Evolutionary conservation across 2,113 vertebrate species (phyloP).

Genomic region (Ammospiza caudacuta): DNA sequence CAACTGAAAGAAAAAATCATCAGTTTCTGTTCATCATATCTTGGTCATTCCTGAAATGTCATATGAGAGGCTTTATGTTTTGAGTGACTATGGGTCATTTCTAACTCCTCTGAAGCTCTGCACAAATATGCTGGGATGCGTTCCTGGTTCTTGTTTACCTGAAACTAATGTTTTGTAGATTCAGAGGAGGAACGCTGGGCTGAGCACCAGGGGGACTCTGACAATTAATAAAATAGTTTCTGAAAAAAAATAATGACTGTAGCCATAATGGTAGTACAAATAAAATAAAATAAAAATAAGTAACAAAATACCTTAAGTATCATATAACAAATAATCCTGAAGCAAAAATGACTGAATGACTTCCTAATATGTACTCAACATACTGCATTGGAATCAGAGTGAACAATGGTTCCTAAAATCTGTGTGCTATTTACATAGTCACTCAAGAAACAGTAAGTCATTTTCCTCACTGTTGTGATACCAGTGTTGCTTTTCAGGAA

Average conservation of each 20-base stretch:
- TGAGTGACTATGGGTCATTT: background rate
- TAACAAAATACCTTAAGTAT: background rate
- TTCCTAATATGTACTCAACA: background rate
- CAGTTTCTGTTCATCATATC: background rate
- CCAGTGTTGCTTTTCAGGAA: background rate
- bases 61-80: constrained; percentile 4
- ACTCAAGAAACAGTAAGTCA: background rate
- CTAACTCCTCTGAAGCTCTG: background rate
- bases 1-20: constrained; percentile 44
- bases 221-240: background rate
- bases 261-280: background rate
- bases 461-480: background rate
- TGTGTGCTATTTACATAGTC: background rate
- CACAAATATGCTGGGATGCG: background rate
- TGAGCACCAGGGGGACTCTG: background rate
- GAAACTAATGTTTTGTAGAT: background rate
- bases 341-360: background rate
- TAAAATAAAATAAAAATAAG: background rate
- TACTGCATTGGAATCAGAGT: background rate
- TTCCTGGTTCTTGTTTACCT: background rate
- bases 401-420: background rate
- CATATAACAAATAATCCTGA: background rate
- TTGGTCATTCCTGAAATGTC: constrained; percentile 19
- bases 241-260: background rate
- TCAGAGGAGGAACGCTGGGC: background rate